phyloP scores from a whole-genome alignment of 2,888 invertebrate species.

The Neocrepidodera transversa region DNA sequence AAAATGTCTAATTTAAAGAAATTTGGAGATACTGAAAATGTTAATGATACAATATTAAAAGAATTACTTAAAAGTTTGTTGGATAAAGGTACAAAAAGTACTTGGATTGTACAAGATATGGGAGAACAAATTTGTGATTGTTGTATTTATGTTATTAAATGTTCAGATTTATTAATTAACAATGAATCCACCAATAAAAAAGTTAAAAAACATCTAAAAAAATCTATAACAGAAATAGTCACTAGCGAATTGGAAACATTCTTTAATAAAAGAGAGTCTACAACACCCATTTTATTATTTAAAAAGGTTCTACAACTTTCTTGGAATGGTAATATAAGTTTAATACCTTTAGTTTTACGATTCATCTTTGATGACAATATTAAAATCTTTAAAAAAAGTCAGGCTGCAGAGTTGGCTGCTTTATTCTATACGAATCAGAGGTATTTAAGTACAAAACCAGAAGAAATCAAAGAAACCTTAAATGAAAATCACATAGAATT shows the following conservation, averaged over 20 bases:
- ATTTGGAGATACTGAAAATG: conserved; percentile 65
- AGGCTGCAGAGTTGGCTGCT: conserved; percentile 71
- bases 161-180: conserved; percentile 64
- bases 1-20: conserved; percentile 68
- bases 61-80: conserved; percentile 67
- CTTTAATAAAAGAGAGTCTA: conserved; percentile 70
- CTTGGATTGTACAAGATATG: conserved; percentile 71
- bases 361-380: conserved; percentile 68
- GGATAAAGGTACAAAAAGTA: conserved; percentile 70
- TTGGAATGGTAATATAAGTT: conserved; percentile 70
- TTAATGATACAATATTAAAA: conserved; percentile 64
- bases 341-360: conserved; percentile 66
- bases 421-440: conserved; percentile 70
- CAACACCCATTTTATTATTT: conserved; percentile 71
- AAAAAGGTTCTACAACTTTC: conserved; percentile 69
- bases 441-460: conserved; percentile 56
- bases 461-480: conserved; percentile 47
- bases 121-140: conserved; percentile 70
- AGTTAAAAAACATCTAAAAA: conserved; percentile 53
- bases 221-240: conserved; percentile 62
- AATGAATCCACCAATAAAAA: conserved; percentile 57
- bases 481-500: conserved; percentile 62
- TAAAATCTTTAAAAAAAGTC: conserved; percentile 71
- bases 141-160: conserved; percentile 70
- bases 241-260: conserved; percentile 65